Percentiles rank a stretch among this genome's conserved stretches.
phyloP scores from a whole-genome alignment of 1,140 invertebrate genomes.

The Cherax destructor region DNA sequence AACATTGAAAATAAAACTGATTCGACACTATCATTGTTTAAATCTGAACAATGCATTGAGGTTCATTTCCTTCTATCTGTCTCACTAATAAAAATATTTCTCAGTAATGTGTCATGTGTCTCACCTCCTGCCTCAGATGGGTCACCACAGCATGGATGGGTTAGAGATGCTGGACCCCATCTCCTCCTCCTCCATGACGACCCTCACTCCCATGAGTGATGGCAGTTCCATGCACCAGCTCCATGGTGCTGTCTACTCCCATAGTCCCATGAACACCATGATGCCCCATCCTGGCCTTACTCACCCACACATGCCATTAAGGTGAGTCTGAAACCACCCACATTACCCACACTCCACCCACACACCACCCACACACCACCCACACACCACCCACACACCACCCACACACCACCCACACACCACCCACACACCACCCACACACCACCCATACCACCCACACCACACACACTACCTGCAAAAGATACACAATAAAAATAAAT shows the following conservation, averaged over 20 bases:
- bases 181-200: constrained; percentile 86
- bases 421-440: no score
- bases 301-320: constrained; percentile 82
- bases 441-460: background rate
- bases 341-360: no score
- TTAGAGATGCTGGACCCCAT: constrained; percentile 93
- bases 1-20: no score
- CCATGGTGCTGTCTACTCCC: constrained; percentile 80
- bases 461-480: background rate
- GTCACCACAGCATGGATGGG: constrained; percentile 94
- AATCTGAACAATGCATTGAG: no score
- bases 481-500: no score
- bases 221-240: constrained; percentile 75
- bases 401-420: background rate
- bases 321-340: constrained; percentile 79
- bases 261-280: constrained; percentile 76
- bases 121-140: constrained; percentile 82
- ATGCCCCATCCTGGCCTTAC: constrained; percentile 78
- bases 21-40: no score
- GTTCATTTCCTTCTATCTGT: background rate
- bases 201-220: constrained; percentile 89
- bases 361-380: background rate
- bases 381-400: background rate
- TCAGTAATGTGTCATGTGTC: constrained; percentile 69
- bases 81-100: constrained; percentile 72